Percentiles rank a stretch among this genome's conserved stretches.
These are phyloP conservation scores for Allolobophora icterica DNA, from an alignment of 2,888 invertebrate genomes.

Conservation along the genomic window DNA sequence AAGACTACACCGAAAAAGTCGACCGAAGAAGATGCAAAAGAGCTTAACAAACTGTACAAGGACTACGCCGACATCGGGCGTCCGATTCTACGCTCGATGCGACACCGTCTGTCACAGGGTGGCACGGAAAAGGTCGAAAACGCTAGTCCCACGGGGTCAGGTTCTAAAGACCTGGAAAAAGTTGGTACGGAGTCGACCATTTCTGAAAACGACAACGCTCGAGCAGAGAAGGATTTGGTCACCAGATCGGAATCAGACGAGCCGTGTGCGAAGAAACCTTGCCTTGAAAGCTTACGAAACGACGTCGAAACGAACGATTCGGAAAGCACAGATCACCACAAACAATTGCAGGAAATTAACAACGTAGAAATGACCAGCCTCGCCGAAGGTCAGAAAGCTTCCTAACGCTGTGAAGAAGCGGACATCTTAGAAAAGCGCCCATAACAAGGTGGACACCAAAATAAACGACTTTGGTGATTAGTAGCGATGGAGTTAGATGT, in stretches of 20 bases:
- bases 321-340: neutral
- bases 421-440: neutral
- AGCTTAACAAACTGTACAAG: slow-evolving; percentile 41
- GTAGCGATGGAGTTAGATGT: neutral
- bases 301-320: neutral
- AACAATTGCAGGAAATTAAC: slow-evolving; percentile 7
- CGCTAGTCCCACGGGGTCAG: neutral
- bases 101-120: slow-evolving; percentile 33
- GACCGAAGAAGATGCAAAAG: slow-evolving; percentile 37
- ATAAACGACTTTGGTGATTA: neutral
- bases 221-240: neutral
- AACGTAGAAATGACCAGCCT: neutral
- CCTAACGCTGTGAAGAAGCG: neutral
- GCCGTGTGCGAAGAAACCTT: neutral
- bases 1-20: slow-evolving; percentile 36
- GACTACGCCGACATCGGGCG: slow-evolving; percentile 43
- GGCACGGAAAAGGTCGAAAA: neutral
- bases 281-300: neutral
- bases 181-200: neutral
- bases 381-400: neutral
- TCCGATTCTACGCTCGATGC: slow-evolving; percentile 41
- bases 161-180: neutral
- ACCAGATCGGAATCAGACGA: neutral
- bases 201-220: neutral
- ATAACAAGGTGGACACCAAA: neutral